phyloP scores from a whole-genome alignment of 1,140 invertebrate genomes.

The Ceratina japonica region DNA sequence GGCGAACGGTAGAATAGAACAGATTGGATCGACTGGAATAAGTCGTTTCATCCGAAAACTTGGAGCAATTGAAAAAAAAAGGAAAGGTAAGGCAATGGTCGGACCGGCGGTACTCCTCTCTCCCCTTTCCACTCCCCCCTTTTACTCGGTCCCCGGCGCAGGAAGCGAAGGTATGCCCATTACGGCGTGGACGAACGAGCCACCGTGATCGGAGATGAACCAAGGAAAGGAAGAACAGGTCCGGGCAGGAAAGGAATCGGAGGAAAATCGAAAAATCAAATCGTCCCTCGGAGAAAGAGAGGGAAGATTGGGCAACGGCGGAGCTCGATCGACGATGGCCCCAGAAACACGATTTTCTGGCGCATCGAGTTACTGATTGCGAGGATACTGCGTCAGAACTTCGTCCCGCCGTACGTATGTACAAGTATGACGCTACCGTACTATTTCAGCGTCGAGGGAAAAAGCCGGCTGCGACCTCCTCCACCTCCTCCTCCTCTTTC shows the following conservation, averaged over 20 bases:
- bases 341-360: constrained; percentile 59
- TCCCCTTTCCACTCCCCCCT: constrained; percentile 12
- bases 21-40: constrained; percentile 54
- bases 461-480: neutral
- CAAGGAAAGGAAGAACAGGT: constrained; percentile 4
- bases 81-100: neutral
- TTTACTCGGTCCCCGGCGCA: constrained; percentile 13
- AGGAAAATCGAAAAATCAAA: constrained; percentile 57
- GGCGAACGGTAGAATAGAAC: constrained; percentile 24
- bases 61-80: constrained; percentile 51
- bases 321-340: constrained; percentile 55
- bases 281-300: constrained; percentile 17
- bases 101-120: constrained; percentile 39
- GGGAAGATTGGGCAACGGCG: constrained; percentile 54
- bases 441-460: constrained; percentile 36
- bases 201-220: constrained; percentile 46
- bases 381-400: constrained; percentile 42
- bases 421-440: constrained; percentile 1
- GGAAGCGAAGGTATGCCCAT: constrained; percentile 57
- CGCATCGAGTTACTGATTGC: constrained; percentile 58
- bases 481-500: too few species aligned
- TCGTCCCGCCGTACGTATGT: constrained; percentile 4
- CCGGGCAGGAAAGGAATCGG: neutral
- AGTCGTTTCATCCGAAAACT: constrained; percentile 55
- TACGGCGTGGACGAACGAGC: constrained; percentile 47